phyloP scores from a whole-genome alignment of 1,140 invertebrate genomes.

The Anastatus disparis region DNA sequence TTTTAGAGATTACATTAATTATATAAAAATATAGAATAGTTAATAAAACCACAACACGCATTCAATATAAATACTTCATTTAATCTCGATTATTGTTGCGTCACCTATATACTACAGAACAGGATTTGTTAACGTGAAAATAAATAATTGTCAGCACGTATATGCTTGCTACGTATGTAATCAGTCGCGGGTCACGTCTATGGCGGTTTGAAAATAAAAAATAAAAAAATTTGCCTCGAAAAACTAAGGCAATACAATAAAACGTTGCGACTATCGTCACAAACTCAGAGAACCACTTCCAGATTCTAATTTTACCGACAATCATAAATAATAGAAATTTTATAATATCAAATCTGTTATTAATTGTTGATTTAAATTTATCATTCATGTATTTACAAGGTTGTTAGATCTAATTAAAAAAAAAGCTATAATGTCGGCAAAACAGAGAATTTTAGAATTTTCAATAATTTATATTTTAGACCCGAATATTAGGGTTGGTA shows the following conservation, averaged over 20 bases:
- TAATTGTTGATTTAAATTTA: background rate
- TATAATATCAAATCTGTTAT: background rate
- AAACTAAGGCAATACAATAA: constrained; percentile 2
- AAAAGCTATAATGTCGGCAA: background rate
- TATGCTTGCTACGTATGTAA: background rate
- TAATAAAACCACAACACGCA: constrained; percentile 37
- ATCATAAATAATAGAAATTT: background rate
- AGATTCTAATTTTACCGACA: background rate
- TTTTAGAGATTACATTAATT: constrained; percentile 22
- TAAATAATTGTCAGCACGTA: constrained; percentile 32
- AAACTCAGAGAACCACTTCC: background rate
- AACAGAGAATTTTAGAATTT: background rate
- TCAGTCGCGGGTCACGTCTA: constrained; percentile 25
- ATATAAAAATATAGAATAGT: constrained; percentile 38
- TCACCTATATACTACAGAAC: constrained; percentile 5
- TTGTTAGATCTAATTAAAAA: background rate
- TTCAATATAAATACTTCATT: constrained; percentile 43
- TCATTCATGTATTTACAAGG: background rate
- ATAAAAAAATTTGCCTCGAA: constrained; percentile 19
- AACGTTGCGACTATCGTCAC: background rate
- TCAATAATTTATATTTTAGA: constrained; percentile 49
- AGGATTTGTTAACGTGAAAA: constrained; percentile 6
- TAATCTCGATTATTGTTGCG: constrained; percentile 28
- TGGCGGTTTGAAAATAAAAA: constrained; percentile 7
- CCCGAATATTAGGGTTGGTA: constrained; percentile 78